These are phyloP conservation scores for Atta colombica DNA, from an alignment of 1,140 invertebrate species.

Conservation along the genomic window DNA sequence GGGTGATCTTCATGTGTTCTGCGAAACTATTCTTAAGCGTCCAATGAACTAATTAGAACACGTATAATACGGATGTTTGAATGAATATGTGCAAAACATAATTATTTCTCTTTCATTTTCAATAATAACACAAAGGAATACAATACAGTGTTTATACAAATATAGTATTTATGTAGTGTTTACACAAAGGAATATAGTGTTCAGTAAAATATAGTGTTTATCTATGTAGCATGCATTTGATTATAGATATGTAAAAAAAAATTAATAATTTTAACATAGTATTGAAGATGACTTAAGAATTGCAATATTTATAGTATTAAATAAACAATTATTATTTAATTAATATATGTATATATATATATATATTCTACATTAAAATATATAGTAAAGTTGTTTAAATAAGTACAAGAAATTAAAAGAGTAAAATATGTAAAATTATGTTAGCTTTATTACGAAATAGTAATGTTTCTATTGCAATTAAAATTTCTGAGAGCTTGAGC, in stretches of 20 bases:
- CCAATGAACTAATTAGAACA: slow-evolving; percentile 78
- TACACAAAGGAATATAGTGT: neutral
- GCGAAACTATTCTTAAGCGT: slow-evolving; percentile 78
- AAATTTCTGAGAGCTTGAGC: slow-evolving; percentile 3
- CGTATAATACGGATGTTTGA: neutral
- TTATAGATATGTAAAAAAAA: neutral
- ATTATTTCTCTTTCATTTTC: slow-evolving; percentile 30
- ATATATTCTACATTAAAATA: slow-evolving; percentile 22
- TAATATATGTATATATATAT: slow-evolving; percentile 5
- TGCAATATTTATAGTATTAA: neutral
- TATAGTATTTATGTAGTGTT: neutral
- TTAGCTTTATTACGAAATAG: slow-evolving; percentile 24
- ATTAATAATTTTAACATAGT: neutral
- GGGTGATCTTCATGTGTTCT: slow-evolving; percentile 64
- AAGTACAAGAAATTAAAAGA: neutral
- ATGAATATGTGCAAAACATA: neutral
- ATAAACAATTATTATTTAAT: neutral
- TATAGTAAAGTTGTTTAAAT: neutral
- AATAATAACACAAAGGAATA: neutral
- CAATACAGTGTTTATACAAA: neutral
- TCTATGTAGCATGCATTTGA: neutral
- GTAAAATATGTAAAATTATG: neutral
- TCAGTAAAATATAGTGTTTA: neutral
- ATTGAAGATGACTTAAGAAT: neutral
- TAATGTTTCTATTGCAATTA: slow-evolving; percentile 13